phyloP scores from a whole-genome alignment of 2,888 invertebrate genomes.

The Mayetiola destructor region DNA sequence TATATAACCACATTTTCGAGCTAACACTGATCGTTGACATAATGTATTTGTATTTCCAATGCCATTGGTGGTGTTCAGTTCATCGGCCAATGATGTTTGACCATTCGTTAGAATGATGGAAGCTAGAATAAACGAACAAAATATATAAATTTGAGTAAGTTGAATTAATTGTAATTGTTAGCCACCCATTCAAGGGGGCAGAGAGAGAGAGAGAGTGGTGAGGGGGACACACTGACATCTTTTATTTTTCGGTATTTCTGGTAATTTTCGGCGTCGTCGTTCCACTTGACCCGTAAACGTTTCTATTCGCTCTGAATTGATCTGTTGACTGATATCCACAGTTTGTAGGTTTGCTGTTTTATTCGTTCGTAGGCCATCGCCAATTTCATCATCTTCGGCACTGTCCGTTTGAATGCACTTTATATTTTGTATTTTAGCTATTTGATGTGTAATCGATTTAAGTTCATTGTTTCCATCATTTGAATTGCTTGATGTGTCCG shows the following conservation, averaged over 20 bases:
- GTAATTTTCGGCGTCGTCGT: slow-evolving; percentile 65
- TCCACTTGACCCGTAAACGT: slow-evolving; percentile 31
- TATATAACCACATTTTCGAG: slow-evolving; percentile 59
- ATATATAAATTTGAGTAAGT: slow-evolving; percentile 14
- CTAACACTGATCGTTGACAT: slow-evolving; percentile 42
- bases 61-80: slow-evolving; percentile 36
- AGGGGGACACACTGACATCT: slow-evolving; percentile 50
- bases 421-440: not conserved
- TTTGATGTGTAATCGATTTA: slow-evolving; percentile 14
- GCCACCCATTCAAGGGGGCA: no score
- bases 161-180: not conserved
- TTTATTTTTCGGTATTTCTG: slow-evolving; percentile 79
- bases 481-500: slow-evolving; percentile 46
- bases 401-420: slow-evolving; percentile 24
- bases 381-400: slow-evolving; percentile 36
- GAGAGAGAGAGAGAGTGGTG: no score
- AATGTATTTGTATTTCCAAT: slow-evolving; percentile 10
- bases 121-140: slow-evolving; percentile 37
- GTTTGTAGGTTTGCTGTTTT: slow-evolving; percentile 18
- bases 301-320: not conserved
- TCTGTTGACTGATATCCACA: slow-evolving; percentile 14
- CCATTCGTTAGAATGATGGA: slow-evolving; percentile 44
- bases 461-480: not conserved
- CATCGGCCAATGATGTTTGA: slow-evolving; percentile 55
- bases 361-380: slow-evolving; percentile 32